Evolutionary conservation across 2,113 vertebrate genomes (phyloP), one percentile per base, ranked within the genome.

Genomic region (Sebastes fasciatus): DNA sequence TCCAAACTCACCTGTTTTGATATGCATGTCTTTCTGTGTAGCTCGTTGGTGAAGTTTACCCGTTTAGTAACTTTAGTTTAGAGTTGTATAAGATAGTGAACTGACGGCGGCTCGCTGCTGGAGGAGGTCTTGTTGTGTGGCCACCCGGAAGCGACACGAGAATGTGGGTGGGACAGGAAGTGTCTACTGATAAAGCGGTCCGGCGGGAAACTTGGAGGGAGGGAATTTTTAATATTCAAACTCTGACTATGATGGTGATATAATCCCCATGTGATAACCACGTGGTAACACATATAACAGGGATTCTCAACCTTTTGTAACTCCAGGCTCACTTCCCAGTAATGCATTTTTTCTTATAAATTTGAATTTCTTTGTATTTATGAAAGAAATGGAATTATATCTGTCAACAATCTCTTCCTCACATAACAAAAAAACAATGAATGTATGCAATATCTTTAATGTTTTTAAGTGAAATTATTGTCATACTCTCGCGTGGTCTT

Each of bases 21-120:
- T 96, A 92, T 96, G 95, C 95, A 96, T 96, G 74, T 95, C 94
- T 90, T 84, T 89, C 58, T 2, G 69, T 34, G 54, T 5, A 69
- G 68, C 62, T 74, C 82, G 60, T 86, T 42, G 82, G 2, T 48
- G 73, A 49, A 84, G 74, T n/a, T 68, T 52, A 91, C 86, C 87
- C 91, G 91, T 92, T 90, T 8, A 19, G 54, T 68, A 93, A 93
- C 91, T 94, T 93, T 92, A 92, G 90, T 92, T 92, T 86, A 90
- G 87, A 90, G 88, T 26, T 83, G 77, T 58, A 26, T 43, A 6
- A 52, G 68, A 71, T 8, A 83, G 26, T 26, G 26, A 26, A 26
- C 26, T 26, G 26, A 88, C 85, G 85, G 78, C 91, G 46, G 63
- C 79, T 86, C 19, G 52, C 64, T 78, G 52, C 64, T 78, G 40